Conservation (phyloP, 1,140 invertebrate species). For the Trialeurodes vaporariorum region DNA sequence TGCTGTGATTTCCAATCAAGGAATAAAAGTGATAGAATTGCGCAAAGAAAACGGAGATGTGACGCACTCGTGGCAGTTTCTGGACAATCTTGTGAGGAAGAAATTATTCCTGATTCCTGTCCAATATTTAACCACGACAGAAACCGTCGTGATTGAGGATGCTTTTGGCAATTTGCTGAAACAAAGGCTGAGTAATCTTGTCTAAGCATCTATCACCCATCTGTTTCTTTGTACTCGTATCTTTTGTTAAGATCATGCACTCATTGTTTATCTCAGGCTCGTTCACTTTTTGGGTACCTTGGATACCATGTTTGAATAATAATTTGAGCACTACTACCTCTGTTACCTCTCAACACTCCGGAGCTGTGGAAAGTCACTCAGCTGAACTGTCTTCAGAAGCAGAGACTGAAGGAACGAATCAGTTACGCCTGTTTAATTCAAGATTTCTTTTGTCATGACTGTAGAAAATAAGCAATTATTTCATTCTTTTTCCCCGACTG, state of each 20-base stretch:
- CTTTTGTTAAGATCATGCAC: neutral
- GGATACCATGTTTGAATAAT: too few relatives aligned
- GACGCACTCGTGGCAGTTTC: slow-evolving; percentile 52
- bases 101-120: slow-evolving; percentile 42
- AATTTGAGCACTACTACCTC: too few relatives aligned
- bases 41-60: slow-evolving; percentile 47
- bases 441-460: too few relatives aligned
- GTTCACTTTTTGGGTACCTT: neutral
- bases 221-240: too few relatives aligned
- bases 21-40: slow-evolving; percentile 56
- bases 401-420: too few relatives aligned
- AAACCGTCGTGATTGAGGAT: slow-evolving; percentile 37
- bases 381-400: too few relatives aligned
- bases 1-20: slow-evolving; percentile 46
- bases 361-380: too few relatives aligned
- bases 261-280: neutral
- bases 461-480: too few relatives aligned
- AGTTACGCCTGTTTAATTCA: too few relatives aligned
- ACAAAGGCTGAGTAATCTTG: slow-evolving; percentile 3
- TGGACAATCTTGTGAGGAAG: slow-evolving; percentile 37
- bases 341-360: too few relatives aligned
- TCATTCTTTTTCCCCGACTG: too few relatives aligned
- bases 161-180: slow-evolving; percentile 38
- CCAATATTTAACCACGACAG: slow-evolving; percentile 29
- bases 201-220: neutral